phyloP scores from a whole-genome alignment of 2,888 invertebrate species.

The Mythimna lalbum region DNA sequence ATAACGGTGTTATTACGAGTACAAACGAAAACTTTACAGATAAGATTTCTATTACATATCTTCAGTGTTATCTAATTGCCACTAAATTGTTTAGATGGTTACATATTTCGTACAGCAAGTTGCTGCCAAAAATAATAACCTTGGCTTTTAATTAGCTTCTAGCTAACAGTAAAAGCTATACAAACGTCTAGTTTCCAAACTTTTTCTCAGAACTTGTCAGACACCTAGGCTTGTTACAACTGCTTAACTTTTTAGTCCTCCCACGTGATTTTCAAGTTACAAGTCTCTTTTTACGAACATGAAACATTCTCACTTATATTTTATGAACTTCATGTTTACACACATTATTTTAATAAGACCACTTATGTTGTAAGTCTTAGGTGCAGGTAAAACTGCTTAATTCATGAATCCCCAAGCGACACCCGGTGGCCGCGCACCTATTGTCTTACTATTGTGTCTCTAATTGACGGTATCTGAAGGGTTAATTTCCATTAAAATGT shows the following conservation, averaged over 20 bases:
- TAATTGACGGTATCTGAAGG: too few relatives aligned
- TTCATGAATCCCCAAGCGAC: too few relatives aligned
- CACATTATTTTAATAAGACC: conserved; percentile 30
- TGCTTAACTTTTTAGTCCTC: not conserved
- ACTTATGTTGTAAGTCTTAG: conserved; percentile 18
- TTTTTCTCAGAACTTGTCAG: conserved; percentile 23
- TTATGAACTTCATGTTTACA: conserved; percentile 13
- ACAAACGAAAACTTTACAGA: conserved; percentile 44
- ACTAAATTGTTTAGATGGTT: conserved; percentile 47
- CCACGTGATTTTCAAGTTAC: not conserved
- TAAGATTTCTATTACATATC: conserved; percentile 47
- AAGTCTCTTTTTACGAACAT: not conserved
- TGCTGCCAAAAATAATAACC: conserved; percentile 66
- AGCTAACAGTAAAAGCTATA: conserved; percentile 59
- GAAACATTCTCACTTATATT: conserved; percentile 10
- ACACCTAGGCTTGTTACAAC: conserved; percentile 8
- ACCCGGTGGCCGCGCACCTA: too few relatives aligned
- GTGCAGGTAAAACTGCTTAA: conserved; percentile 18
- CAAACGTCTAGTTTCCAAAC: conserved; percentile 40
- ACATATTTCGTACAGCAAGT: conserved; percentile 43
- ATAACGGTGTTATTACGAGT: conserved; percentile 47
- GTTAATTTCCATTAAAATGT: conserved; percentile 30
- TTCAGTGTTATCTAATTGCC: conserved; percentile 59
- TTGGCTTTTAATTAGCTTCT: conserved; percentile 66
- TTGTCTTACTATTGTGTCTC: too few relatives aligned